Conservation (phyloP, 30 jellyfish, hydroid and myxozoan genomes). For the Catostylus mosaicus region DNA sequence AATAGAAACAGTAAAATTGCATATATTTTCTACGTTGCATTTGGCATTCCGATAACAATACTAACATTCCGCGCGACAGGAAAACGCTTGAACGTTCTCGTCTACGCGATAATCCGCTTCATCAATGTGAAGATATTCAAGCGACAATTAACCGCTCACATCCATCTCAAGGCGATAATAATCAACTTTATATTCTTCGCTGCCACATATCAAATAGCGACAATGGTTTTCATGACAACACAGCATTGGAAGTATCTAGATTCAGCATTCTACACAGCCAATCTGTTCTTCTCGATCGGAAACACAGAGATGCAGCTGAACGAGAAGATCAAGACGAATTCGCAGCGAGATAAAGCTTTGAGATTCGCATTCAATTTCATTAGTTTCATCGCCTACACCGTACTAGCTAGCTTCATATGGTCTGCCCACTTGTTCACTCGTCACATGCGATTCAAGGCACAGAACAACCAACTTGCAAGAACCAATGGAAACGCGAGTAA, state of each 20-base stretch:
- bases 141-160: slow-evolving; percentile 90
- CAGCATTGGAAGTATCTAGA: slow-evolving; percentile 87
- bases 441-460: slow-evolving; percentile 99
- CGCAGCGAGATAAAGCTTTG: slow-evolving; percentile 80
- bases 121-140: slow-evolving; percentile 86
- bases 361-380: slow-evolving; percentile 75
- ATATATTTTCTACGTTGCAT: slow-evolving; percentile 84
- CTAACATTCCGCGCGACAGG: slow-evolving; percentile 99
- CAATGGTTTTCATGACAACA: slow-evolving; percentile 73
- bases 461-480: slow-evolving; percentile 86
- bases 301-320: slow-evolving; percentile 82
- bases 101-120: slow-evolving; percentile 87
- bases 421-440: slow-evolving; percentile 97
- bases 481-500: slow-evolving; percentile 73
- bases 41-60: slow-evolving; percentile 89
- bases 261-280: slow-evolving; percentile 72
- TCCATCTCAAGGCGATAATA: slow-evolving; percentile 86
- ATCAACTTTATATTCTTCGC: slow-evolving; percentile 73
- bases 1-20: slow-evolving; percentile 84
- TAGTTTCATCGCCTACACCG: slow-evolving; percentile 80
- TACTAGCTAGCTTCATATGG: slow-evolving; percentile 89
- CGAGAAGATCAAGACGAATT: slow-evolving; percentile 53
- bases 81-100: slow-evolving; percentile 85
- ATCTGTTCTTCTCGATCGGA: slow-evolving; percentile 84
- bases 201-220: slow-evolving; percentile 62